Evolutionary conservation across 2,113 vertebrate species (phyloP), one percentile per base, ranked within the genome.

Genomic region (Chaetodon trifascialis): DNA sequence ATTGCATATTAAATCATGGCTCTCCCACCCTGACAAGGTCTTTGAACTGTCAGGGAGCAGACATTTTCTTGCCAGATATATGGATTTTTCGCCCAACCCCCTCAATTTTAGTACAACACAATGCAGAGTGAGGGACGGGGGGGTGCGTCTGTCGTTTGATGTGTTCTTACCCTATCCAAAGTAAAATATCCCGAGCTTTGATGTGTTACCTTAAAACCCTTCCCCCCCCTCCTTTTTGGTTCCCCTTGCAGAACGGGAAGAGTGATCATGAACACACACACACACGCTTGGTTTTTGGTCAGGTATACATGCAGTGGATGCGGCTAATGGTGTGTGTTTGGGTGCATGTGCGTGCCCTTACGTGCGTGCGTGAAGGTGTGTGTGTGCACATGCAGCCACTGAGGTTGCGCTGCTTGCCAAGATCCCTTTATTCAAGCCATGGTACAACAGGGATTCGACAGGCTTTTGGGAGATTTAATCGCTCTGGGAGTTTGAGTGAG

Each of bases 11-110:
- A 94, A 93, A 94, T 93, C 89, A 89, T 69, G 19, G 34, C 79
- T 64, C 78, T 76, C 80, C 68, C 56, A 69, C 58, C 38, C 63
- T 76, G 78, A 80, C 76, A 56, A n/a, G 47, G 66, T 66, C 89
- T 94, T 94, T 95, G 92, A 95, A 95, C 85, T 94, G 90, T 90
- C 87, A 86, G 36, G 15, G 42, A 84, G 75, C 76, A 86, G 84
- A 84, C 86, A 71, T 88, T 89, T 89, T 83, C 70, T 56, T 73
- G 62, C 56, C 81, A 90, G 88, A 94, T 93, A 87, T 87, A 91
- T 92, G 89, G 87, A 88, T 90, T 87, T 87, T 86, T 83, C n/a
- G 3, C 73, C 88, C 87, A 66, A 30, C 93, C 89, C 87, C 90
- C 88, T 93, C 81, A 74, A 91, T 94, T 92, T 89, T 60, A 67